Percentiles rank a stretch among this genome's conserved stretches.
Conservation (phyloP, 2,888 invertebrate species). For the Chesias legatella region DNA sequence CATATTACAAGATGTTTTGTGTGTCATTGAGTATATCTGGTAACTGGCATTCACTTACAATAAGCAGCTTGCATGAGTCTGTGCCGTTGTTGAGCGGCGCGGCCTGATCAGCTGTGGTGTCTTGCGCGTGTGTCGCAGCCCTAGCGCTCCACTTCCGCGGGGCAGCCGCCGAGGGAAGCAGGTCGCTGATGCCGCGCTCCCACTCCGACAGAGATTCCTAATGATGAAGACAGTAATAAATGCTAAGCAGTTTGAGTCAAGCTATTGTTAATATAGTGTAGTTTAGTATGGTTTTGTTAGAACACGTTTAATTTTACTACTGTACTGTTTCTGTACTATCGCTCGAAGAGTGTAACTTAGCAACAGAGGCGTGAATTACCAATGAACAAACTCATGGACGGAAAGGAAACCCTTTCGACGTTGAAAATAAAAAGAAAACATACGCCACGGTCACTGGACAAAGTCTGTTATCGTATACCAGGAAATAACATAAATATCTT, state of each 20-base stretch:
- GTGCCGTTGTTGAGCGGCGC: slow-evolving; percentile 56
- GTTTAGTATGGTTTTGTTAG: too few relatives aligned
- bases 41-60: slow-evolving; percentile 46
- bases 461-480: background rate
- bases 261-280: too few relatives aligned
- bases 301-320: too few relatives aligned
- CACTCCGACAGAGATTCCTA: slow-evolving; percentile 69
- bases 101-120: slow-evolving; percentile 56
- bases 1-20: too few relatives aligned
- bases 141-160: slow-evolving; percentile 68
- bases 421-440: background rate
- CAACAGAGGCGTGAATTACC: too few relatives aligned
- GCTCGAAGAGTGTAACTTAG: too few relatives aligned
- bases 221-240: slow-evolving; percentile 27
- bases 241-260: too few relatives aligned
- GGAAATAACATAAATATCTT: background rate
- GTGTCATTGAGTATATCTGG: too few relatives aligned
- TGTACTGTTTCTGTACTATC: too few relatives aligned
- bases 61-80: slow-evolving; percentile 66
- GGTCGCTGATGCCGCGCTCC: slow-evolving; percentile 54
- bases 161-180: slow-evolving; percentile 42
- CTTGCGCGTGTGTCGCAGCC: slow-evolving; percentile 57
- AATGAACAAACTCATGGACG: too few relatives aligned
- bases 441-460: background rate
- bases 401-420: background rate